Evolutionary conservation across 2,797 vertebrate species (phyloP).

Genomic region (Philypnodon macrostomus): DNA sequence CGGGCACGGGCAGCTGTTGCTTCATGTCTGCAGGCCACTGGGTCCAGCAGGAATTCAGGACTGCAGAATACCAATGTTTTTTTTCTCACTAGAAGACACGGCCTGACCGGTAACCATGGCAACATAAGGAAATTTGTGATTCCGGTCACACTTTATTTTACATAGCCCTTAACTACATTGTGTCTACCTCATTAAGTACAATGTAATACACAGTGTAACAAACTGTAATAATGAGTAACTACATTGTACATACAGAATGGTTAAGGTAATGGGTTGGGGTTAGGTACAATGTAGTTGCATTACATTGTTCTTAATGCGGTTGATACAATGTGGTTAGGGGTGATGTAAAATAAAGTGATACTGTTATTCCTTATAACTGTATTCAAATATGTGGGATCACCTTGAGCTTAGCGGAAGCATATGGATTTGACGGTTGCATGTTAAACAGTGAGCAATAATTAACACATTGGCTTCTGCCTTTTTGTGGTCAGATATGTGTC

Average conservation of each 20-base stretch:
- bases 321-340: no score
- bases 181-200: no score
- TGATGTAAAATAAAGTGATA: no score
- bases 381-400: conserved; percentile 17
- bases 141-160: no score
- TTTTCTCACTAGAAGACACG: conserved; percentile 40
- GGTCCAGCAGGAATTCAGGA: conserved; percentile 55
- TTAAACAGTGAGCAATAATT: conserved; percentile 37
- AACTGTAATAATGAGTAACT: no score
- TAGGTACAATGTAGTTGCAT: no score
- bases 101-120: conserved; percentile 53
- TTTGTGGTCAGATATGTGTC: conserved; percentile 19
- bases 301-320: no score
- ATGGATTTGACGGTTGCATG: conserved; percentile 11
- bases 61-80: conserved; percentile 51
- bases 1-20: conserved; percentile 50
- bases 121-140: conserved; percentile 50
- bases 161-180: no score
- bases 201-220: no score
- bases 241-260: no score
- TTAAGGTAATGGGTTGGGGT: no score
- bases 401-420: conserved; percentile 26
- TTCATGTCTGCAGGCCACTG: conserved; percentile 45
- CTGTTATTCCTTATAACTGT: conserved; percentile 48
- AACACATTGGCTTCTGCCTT: conserved; percentile 26